A percentile compares a stretch with the other conserved stretches of the same genome.
Conservation (phyloP, 1,140 invertebrate species). For the Penaeus vannamei region DNA sequence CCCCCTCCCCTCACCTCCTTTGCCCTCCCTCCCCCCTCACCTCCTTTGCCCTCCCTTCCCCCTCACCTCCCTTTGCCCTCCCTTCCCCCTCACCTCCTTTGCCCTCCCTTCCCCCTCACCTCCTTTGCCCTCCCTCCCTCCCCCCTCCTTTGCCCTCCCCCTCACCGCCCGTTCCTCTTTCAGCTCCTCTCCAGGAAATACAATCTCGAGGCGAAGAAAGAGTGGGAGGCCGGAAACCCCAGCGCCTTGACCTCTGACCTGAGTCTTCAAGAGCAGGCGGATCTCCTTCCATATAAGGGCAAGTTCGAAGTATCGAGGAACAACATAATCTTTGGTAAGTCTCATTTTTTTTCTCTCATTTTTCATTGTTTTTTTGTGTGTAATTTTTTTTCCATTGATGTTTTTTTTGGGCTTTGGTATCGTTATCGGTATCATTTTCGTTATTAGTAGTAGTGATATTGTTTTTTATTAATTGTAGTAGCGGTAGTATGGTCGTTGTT, state of each 20-base stretch:
- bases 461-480: too few species aligned
- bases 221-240: conserved; percentile 79
- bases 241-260: conserved; percentile 86
- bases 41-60: background rate
- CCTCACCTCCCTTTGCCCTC: background rate
- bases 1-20: background rate
- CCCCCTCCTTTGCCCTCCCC: background rate
- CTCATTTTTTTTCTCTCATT: too few species aligned
- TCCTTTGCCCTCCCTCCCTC: background rate
- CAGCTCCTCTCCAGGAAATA: background rate
- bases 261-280: conserved; percentile 91
- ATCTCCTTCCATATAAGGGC: conserved; percentile 89
- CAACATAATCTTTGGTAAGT: conserved; percentile 47
- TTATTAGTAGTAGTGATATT: too few species aligned
- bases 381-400: too few species aligned
- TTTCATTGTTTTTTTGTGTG: too few species aligned
- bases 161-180: background rate
- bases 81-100: background rate
- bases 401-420: too few species aligned
- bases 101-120: background rate
- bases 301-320: conserved; percentile 53
- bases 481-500: too few species aligned
- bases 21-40: too few species aligned
- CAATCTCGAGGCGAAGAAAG: background rate
- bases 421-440: too few species aligned